Percentiles rank a stretch among this genome's conserved stretches.
Evolutionary conservation across 1,140 invertebrate genomes (phyloP).

Genomic region (Nautilus pompilius): DNA sequence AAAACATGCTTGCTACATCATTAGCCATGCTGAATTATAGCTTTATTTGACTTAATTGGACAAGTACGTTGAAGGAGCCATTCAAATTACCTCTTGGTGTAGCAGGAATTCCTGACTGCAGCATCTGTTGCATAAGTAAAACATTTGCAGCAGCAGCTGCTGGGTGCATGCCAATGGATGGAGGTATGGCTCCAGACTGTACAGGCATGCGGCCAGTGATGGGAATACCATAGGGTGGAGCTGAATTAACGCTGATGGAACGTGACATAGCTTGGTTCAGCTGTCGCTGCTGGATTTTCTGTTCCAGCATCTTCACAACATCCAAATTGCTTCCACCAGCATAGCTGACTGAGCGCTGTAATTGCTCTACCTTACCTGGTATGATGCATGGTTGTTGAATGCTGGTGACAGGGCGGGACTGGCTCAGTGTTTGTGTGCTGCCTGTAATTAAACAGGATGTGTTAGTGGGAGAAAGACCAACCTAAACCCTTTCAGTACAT

Average conservation of each 20-base stretch:
- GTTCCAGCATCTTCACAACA: constrained; percentile 25
- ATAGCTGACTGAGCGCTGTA: neutral
- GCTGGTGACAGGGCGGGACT: neutral
- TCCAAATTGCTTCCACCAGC: constrained; percentile 17
- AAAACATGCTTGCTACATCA: too few relatives aligned
- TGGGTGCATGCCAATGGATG: neutral
- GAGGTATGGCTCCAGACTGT: constrained; percentile 6
- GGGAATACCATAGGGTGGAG: constrained; percentile 29
- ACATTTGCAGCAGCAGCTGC: constrained; percentile 18
- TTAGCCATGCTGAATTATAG: too few relatives aligned
- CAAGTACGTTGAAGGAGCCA: too few relatives aligned
- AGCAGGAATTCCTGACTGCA: constrained; percentile 18
- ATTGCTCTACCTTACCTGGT: neutral
- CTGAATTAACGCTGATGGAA: neutral
- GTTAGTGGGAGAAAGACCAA: too few relatives aligned
- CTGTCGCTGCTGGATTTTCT: constrained; percentile 19
- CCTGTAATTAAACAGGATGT: too few relatives aligned
- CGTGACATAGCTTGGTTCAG: constrained; percentile 14
- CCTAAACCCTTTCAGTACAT: too few relatives aligned
- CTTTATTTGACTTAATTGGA: too few relatives aligned
- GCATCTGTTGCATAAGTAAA: constrained; percentile 38
- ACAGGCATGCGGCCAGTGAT: constrained; percentile 26
- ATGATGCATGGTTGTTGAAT: constrained; percentile 1
- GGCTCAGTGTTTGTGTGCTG: too few relatives aligned
- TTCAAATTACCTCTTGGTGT: constrained; percentile 21